These are phyloP conservation scores for Drosophila funebris DNA, from an alignment of 1,140 invertebrate species.

Conservation along the genomic window DNA sequence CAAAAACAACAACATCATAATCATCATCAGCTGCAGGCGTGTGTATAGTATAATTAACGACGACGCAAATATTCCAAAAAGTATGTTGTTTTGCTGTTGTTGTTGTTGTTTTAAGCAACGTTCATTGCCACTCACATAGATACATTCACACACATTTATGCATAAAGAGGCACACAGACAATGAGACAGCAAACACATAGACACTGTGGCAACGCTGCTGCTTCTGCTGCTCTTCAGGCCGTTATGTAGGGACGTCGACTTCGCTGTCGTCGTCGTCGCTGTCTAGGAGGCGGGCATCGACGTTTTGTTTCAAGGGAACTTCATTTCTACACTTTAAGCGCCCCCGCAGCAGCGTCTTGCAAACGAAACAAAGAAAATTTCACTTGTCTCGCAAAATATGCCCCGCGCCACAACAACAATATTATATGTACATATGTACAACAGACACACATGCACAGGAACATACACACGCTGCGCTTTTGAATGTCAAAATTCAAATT, in stretches of 20 bases:
- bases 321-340: slow-evolving; percentile 71
- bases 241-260: slow-evolving; percentile 32
- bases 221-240: slow-evolving; percentile 22
- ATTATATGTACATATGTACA: slow-evolving; percentile 10
- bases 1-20: slow-evolving; percentile 14
- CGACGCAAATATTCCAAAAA: slow-evolving; percentile 68
- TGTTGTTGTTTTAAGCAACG: slow-evolving; percentile 55
- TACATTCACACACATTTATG: slow-evolving; percentile 17
- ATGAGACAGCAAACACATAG: slow-evolving; percentile 37
- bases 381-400: slow-evolving; percentile 58
- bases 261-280: background rate
- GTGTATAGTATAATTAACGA: slow-evolving; percentile 42
- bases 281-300: background rate
- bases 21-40: slow-evolving; percentile 22
- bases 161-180: slow-evolving; percentile 11
- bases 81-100: slow-evolving; percentile 47
- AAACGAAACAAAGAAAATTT: slow-evolving; percentile 75
- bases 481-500: slow-evolving; percentile 47
- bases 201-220: slow-evolving; percentile 19
- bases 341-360: slow-evolving; percentile 41
- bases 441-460: background rate
- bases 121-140: slow-evolving; percentile 67
- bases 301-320: slow-evolving; percentile 70
- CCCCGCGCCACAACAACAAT: slow-evolving; percentile 33
- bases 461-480: slow-evolving; percentile 23